Conservation (phyloP, 1,140 invertebrate genomes). For the Drosophila hydei region DNA sequence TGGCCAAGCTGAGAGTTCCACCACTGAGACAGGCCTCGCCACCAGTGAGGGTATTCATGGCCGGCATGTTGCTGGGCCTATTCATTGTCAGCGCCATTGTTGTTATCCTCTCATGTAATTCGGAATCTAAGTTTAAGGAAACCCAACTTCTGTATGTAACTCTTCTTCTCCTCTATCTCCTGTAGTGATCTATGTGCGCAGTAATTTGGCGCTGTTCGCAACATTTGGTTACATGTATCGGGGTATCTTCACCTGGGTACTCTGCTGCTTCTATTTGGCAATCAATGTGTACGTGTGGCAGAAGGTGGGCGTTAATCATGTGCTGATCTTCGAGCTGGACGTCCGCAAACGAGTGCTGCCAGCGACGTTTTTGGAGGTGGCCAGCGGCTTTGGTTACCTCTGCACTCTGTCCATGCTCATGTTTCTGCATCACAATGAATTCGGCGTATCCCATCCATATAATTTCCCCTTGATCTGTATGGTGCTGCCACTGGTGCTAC, state of each 20-base stretch:
- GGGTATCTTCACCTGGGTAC: conserved; percentile 87
- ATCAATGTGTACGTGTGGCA: conserved; percentile 90
- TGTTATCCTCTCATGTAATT: conserved; percentile 85
- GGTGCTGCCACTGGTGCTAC: conserved; percentile 85
- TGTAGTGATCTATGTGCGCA: conserved; percentile 43
- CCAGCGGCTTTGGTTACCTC: conserved; percentile 87
- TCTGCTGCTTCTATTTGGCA: conserved; percentile 88
- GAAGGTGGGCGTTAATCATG: conserved; percentile 90
- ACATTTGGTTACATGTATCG: conserved; percentile 85
- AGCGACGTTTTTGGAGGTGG: conserved; percentile 88
- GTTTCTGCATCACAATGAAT: conserved; percentile 85
- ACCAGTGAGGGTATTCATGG: conserved; percentile 87
- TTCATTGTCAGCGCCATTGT: conserved; percentile 86
- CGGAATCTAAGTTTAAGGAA: background rate
- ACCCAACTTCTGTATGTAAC: background rate
- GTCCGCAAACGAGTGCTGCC: conserved; percentile 88
- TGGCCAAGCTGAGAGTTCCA: conserved; percentile 89
- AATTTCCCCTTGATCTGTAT: conserved; percentile 86
- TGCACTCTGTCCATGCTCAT: conserved; percentile 86
- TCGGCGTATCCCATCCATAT: conserved; percentile 85
- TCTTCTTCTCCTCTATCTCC: background rate
- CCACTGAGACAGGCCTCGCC: conserved; percentile 88
- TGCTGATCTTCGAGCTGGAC: conserved; percentile 91
- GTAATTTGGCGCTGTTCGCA: background rate
- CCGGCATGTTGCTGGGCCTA: conserved; percentile 87